Conservation (phyloP, 2,888 invertebrate genomes). For the Holacanthella duospinosa region DNA sequence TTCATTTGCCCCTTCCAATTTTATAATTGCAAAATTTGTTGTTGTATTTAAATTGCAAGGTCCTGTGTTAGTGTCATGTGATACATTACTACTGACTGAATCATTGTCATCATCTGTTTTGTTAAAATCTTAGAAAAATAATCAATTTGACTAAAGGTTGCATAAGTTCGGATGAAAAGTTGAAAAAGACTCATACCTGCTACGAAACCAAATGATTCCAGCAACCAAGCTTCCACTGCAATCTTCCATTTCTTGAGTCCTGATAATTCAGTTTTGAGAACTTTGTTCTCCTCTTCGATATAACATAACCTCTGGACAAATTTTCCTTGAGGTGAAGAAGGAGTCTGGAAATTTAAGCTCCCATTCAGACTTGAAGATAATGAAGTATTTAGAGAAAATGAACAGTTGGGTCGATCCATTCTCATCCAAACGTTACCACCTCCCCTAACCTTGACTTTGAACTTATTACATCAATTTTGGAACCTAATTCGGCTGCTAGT, state of each 20-base stretch:
- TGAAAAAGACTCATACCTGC: no score
- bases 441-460: no score
- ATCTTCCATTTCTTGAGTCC: background rate
- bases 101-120: no score
- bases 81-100: no score
- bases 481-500: no score
- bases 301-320: background rate
- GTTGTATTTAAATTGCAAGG: background rate
- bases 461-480: no score
- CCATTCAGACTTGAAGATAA: no score
- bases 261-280: background rate
- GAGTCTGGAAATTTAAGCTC: background rate
- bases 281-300: background rate
- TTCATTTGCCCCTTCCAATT: background rate
- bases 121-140: no score
- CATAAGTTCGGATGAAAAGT: no score
- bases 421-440: background rate
- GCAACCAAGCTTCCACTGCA: background rate
- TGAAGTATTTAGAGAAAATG: background rate
- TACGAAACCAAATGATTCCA: background rate
- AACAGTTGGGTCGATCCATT: background rate
- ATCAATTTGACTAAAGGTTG: no score
- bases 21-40: background rate
- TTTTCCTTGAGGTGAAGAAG: background rate
- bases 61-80: background rate